A percentile compares a stretch with the other conserved stretches of the same genome.
Conservation (phyloP, 92 coral and sea anemone species). For the Palythoa heliodiscus region DNA sequence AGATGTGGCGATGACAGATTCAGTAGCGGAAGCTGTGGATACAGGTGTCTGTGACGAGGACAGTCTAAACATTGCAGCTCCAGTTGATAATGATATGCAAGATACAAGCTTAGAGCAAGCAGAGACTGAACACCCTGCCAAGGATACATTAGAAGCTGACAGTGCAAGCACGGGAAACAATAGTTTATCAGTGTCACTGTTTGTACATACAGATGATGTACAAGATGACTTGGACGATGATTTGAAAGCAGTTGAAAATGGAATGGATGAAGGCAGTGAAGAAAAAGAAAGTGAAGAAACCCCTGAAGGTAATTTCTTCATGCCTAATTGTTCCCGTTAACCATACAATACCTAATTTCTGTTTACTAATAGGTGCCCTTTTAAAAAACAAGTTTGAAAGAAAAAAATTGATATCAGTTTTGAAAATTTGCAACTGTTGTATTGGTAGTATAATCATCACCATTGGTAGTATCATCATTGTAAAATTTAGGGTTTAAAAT, state of each 20-base stretch:
- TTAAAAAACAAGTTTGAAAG: no score
- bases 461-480: no score
- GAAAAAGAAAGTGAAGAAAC: constrained; percentile 55
- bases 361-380: neutral
- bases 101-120: constrained; percentile 27
- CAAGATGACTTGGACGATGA: constrained; percentile 99
- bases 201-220: constrained; percentile 94
- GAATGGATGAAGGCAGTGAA: constrained; percentile 55
- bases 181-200: constrained; percentile 88
- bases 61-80: neutral
- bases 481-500: no score
- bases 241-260: constrained; percentile 77
- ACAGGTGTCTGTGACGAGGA: constrained; percentile 20
- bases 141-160: constrained; percentile 74
- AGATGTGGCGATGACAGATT: constrained; percentile 1
- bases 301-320: constrained; percentile 51
- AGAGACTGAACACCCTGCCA: constrained; percentile 41
- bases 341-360: neutral
- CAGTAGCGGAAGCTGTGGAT: neutral
- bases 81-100: constrained; percentile 25
- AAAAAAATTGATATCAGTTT: no score
- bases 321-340: neutral
- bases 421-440: no score
- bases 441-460: no score
- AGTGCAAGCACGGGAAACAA: constrained; percentile 71